These are phyloP conservation scores for Megaustenia siamemsis DNA, from an alignment of 2,888 invertebrate species.

Conservation along the genomic window DNA sequence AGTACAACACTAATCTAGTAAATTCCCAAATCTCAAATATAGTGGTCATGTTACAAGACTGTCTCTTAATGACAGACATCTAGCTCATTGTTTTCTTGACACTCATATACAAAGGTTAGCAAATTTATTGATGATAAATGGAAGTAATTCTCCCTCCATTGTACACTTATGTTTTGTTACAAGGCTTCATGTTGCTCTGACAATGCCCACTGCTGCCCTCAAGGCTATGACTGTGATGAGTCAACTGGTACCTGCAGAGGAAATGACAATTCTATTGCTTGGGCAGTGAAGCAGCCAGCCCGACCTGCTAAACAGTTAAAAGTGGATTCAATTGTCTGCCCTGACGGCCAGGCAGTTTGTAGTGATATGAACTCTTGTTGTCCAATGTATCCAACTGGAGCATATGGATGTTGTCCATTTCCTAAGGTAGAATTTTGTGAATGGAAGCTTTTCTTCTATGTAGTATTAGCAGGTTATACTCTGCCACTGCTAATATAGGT, in stretches of 20 bases:
- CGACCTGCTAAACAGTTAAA: neutral
- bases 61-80: too few species aligned
- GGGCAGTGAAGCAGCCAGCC: constrained; percentile 39
- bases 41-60: too few species aligned
- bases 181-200: constrained; percentile 77
- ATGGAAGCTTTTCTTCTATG: neutral
- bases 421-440: constrained; percentile 61
- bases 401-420: constrained; percentile 76
- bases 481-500: too few species aligned
- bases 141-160: too few species aligned
- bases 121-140: too few species aligned
- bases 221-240: constrained; percentile 67
- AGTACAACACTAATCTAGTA: too few species aligned
- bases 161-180: neutral
- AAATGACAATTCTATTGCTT: constrained; percentile 26
- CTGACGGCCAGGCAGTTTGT: constrained; percentile 54
- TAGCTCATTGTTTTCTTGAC: too few species aligned
- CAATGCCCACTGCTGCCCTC: constrained; percentile 76
- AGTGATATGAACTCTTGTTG: constrained; percentile 65
- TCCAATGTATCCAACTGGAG: constrained; percentile 59
- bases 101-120: too few species aligned
- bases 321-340: constrained; percentile 60
- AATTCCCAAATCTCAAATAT: too few species aligned
- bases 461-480: too few species aligned
- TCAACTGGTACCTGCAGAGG: constrained; percentile 61